Evolutionary conservation across 2,888 invertebrate species (phyloP).

Genomic region (Hofmannophila pseudospretella): DNA sequence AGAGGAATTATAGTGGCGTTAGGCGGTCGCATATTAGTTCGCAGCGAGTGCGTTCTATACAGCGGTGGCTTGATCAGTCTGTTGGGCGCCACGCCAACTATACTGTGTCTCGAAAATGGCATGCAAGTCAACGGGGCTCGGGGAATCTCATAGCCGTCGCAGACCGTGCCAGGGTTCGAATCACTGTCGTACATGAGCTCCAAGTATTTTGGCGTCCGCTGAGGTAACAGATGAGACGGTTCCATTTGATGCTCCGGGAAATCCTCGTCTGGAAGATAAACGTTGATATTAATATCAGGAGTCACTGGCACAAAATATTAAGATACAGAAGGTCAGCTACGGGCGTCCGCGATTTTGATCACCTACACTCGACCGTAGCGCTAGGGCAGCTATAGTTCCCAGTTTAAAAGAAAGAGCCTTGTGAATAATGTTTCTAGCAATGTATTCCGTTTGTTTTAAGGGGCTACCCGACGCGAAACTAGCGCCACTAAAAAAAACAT

Average conservation of each 20-base stretch:
- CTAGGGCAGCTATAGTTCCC: too few relatives aligned
- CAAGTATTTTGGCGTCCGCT: slow-evolving; percentile 79
- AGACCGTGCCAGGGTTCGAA: slow-evolving; percentile 47
- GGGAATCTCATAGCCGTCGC: slow-evolving; percentile 82
- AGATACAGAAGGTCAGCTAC: too few relatives aligned
- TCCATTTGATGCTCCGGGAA: slow-evolving; percentile 61
- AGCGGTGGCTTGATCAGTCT: slow-evolving; percentile 51
- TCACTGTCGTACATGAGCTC: slow-evolving; percentile 81
- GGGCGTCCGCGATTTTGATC: too few relatives aligned
- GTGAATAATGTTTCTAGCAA: too few relatives aligned
- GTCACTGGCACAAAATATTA: too few relatives aligned
- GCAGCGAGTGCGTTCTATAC: slow-evolving; percentile 52
- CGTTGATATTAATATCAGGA: background rate
- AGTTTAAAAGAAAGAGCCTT: too few relatives aligned
- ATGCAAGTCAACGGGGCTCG: slow-evolving; percentile 47
- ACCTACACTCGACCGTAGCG: too few relatives aligned
- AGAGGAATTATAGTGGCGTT: slow-evolving; percentile 67
- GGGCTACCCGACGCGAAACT: too few relatives aligned
- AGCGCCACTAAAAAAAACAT: too few relatives aligned
- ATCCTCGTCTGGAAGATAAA: slow-evolving; percentile 50
- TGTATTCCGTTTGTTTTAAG: too few relatives aligned
- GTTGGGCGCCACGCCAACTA: slow-evolving; percentile 61
- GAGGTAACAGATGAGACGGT: slow-evolving; percentile 55
- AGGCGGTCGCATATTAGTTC: slow-evolving; percentile 46
- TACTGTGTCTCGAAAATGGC: slow-evolving; percentile 58